Conservation (phyloP, 2,888 invertebrate genomes). For the Sesia bembeciformis region DNA sequence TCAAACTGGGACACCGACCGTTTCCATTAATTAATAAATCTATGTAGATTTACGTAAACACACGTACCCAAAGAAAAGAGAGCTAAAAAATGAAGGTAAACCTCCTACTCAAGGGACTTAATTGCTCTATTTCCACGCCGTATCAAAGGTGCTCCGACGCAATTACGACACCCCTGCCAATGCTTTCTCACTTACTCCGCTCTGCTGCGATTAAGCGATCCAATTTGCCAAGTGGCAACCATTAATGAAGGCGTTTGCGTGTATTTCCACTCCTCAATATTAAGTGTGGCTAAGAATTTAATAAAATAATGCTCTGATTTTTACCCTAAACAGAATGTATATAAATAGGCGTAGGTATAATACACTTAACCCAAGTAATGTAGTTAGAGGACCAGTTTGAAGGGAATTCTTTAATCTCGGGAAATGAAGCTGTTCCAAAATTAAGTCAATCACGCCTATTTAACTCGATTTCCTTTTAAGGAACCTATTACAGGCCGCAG, state of each 20-base stretch:
- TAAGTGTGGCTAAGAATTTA: conserved; percentile 15
- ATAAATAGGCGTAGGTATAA: too few relatives aligned
- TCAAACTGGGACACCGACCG: neutral
- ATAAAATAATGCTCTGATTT: neutral
- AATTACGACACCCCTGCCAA: conserved; percentile 38
- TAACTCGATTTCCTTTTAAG: conserved; percentile 64
- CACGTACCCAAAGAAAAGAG: conserved; percentile 20
- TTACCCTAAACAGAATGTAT: neutral
- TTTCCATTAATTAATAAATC: too few relatives aligned
- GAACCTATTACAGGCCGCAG: conserved; percentile 63
- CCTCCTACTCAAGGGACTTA: conserved; percentile 21
- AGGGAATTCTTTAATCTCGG: conserved; percentile 18
- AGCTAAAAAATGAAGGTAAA: conserved; percentile 26
- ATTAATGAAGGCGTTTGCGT: conserved; percentile 41
- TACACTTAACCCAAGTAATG: neutral
- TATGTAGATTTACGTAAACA: conserved; percentile 11
- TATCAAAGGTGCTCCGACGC: conserved; percentile 44
- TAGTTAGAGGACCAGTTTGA: neutral
- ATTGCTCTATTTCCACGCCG: conserved; percentile 36
- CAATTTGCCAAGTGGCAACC: conserved; percentile 53
- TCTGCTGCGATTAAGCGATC: conserved; percentile 49
- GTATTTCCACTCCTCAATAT: conserved; percentile 31
- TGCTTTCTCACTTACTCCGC: conserved; percentile 34
- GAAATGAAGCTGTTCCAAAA: conserved; percentile 44
- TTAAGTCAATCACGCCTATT: conserved; percentile 64